Conservation (phyloP, 1,140 invertebrate genomes). For the Bombus balteatus region DNA sequence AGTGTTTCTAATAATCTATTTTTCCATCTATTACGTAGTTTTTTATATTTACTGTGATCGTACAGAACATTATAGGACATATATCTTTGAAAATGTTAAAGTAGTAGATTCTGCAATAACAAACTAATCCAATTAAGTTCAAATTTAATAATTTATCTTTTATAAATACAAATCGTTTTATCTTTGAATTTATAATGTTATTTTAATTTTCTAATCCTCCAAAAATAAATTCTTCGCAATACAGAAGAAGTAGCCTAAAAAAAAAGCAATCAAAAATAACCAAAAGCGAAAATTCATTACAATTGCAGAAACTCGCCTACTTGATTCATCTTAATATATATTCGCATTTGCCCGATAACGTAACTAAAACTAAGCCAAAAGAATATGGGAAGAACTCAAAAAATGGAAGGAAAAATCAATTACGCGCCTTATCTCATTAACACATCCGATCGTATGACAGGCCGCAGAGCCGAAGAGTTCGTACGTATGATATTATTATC, state of each 20-base stretch:
- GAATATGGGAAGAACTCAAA: background rate
- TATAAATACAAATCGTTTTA: background rate
- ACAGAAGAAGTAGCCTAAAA: too few relatives aligned
- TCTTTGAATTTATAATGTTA: background rate
- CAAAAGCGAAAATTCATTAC: background rate
- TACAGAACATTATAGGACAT: background rate
- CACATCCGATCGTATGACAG: constrained; percentile 27
- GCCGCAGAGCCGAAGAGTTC: background rate
- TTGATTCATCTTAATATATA: background rate
- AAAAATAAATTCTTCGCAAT: too few relatives aligned
- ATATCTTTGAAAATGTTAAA: background rate
- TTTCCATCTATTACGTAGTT: too few relatives aligned
- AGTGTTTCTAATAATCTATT: background rate
- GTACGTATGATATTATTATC: constrained; percentile 45
- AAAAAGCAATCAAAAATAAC: background rate
- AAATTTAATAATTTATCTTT: too few relatives aligned
- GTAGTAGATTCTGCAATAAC: too few relatives aligned
- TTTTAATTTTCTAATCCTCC: background rate
- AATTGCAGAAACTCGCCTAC: background rate
- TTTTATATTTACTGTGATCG: background rate
- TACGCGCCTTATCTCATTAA: constrained; percentile 43
- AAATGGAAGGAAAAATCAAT: constrained; percentile 17
- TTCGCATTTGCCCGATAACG: background rate
- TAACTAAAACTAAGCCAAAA: background rate
- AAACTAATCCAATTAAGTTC: too few relatives aligned